These are phyloP conservation scores for Acanthosepion esculentum DNA, from an alignment of 2,888 invertebrate genomes.

Conservation along the genomic window DNA sequence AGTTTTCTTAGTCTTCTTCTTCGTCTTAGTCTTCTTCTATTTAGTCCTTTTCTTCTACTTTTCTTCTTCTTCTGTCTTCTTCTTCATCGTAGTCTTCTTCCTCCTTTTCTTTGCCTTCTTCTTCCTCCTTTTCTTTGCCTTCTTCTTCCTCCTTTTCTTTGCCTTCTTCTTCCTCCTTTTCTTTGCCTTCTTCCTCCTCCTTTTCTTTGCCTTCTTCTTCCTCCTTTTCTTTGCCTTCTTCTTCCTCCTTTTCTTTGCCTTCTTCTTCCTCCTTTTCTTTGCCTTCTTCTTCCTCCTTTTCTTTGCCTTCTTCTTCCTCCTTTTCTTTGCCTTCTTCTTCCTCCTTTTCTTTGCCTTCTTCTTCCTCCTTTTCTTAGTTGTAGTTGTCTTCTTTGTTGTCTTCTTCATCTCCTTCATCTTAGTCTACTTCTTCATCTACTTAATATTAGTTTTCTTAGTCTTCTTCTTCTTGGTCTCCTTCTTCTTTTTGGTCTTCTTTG, in stretches of 20 bases:
- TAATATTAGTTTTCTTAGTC: no score
- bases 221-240: no score
- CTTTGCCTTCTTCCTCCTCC: not conserved
- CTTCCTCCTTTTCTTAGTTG: not conserved
- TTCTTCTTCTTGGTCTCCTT: no score
- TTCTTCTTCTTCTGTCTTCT: fast-evolving
- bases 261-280: not conserved
- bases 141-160: no score
- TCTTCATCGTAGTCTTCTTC: not conserved
- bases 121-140: not conserved
- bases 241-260: no score
- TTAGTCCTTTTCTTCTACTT: no score
- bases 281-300: not conserved
- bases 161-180: not conserved
- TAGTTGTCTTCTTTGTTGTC: not conserved
- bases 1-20: no score
- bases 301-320: not conserved
- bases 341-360: not conserved
- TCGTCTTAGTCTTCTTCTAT: no score
- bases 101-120: not conserved
- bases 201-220: no score
- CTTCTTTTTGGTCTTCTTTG: no score
- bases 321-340: not conserved
- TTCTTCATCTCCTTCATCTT: not conserved
- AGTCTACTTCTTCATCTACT: no score